These are phyloP conservation scores for Astropecten irregularis DNA, from an alignment of 53 echinoderm and acorn worm species.

Conservation along the genomic window DNA sequence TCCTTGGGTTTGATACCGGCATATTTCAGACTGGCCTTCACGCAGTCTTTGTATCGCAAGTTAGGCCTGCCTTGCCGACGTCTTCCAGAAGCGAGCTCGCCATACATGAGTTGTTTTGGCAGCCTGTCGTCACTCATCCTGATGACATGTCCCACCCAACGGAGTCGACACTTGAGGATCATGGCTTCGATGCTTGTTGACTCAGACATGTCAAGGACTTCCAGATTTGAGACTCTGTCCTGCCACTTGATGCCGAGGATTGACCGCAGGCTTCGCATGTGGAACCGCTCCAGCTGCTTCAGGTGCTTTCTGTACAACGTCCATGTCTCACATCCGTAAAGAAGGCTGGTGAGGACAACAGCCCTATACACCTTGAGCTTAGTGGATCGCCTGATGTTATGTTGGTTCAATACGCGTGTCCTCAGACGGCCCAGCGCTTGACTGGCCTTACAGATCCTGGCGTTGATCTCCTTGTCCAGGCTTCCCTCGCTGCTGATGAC, in stretches of 20 bases:
- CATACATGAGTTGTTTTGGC: neutral
- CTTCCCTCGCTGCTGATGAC: slow-evolving; percentile 21
- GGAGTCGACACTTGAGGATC: neutral
- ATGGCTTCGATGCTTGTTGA: neutral
- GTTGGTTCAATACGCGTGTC: neutral
- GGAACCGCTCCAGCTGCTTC: neutral
- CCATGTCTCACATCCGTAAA: neutral
- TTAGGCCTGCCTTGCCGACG: neutral
- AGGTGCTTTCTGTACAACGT: neutral
- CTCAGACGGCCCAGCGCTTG: neutral
- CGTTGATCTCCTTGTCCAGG: slow-evolving; percentile 20
- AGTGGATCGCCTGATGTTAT: neutral
- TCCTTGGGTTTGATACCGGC: neutral
- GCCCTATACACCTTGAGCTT: neutral
- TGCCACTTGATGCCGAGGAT: neutral
- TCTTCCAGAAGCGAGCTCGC: neutral
- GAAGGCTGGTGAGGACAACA: neutral
- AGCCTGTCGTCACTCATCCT: neutral
- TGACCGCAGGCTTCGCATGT: neutral
- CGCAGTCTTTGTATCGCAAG: neutral
- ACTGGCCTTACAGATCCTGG: neutral
- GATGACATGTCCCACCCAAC: neutral
- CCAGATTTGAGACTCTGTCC: neutral
- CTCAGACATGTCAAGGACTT: neutral
- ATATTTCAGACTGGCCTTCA: neutral